Evolutionary conservation across 2,113 vertebrate species (phyloP).

Genomic region (Acanthochromis polyacanthus): DNA sequence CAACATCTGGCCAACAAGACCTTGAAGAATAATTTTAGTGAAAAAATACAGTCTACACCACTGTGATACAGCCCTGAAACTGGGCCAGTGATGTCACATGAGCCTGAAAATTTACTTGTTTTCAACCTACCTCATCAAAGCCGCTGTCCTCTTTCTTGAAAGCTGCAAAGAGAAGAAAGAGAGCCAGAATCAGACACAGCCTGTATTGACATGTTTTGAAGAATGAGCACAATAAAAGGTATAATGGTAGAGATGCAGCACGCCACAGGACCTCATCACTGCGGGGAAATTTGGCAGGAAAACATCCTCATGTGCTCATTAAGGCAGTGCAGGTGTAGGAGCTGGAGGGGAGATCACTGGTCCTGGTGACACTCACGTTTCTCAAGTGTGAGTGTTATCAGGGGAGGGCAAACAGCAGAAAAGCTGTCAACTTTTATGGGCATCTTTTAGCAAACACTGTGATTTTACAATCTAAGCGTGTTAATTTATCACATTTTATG

Average conservation of each 20-base stretch:
- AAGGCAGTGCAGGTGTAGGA: background rate
- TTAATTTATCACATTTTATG: too few species aligned
- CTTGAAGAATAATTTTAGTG: slow-evolving; percentile 31
- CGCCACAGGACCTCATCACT: background rate
- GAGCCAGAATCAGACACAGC: slow-evolving; percentile 59
- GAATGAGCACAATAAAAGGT: slow-evolving; percentile 37
- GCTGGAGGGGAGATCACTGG: background rate
- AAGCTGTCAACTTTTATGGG: background rate
- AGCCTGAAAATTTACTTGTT: slow-evolving; percentile 14
- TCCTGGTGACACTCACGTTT: background rate
- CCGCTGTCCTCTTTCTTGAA: slow-evolving; percentile 96
- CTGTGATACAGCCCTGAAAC: slow-evolving; percentile 19
- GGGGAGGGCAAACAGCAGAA: background rate
- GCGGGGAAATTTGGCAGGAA: background rate
- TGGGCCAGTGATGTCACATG: slow-evolving; percentile 37
- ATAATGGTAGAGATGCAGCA: slow-evolving; percentile 1
- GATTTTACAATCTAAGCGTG: too few species aligned
- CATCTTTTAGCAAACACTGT: background rate
- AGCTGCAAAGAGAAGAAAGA: slow-evolving; percentile 87
- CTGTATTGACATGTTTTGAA: slow-evolving; percentile 40
- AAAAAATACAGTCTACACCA: background rate
- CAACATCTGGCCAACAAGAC: slow-evolving; percentile 53
- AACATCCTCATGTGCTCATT: slow-evolving; percentile 13
- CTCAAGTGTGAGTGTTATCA: background rate
- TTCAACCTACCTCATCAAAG: slow-evolving; percentile 93